A percentile compares a stretch with the other conserved stretches of the same genome.
Conservation (phyloP, 2,888 invertebrate genomes). For the Scaptomyza polygonia region DNA sequence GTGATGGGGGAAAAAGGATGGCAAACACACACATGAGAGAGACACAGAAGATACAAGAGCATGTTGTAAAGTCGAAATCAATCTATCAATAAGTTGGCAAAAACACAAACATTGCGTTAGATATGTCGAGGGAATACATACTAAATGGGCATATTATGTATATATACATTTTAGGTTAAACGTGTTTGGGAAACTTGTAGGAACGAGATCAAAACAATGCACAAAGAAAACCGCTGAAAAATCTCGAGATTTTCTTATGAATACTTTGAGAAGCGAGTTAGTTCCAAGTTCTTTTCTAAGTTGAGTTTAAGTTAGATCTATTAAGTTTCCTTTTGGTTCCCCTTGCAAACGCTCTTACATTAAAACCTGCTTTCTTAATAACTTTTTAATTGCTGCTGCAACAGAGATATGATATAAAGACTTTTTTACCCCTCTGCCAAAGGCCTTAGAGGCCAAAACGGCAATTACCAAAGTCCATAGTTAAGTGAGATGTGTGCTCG, state of each 20-base stretch:
- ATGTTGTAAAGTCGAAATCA: slow-evolving; percentile 68
- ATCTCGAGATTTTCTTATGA: not conserved
- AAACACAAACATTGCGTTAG: slow-evolving; percentile 50
- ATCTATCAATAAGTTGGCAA: slow-evolving; percentile 63
- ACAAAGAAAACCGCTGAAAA: not conserved
- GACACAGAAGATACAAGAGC: slow-evolving; percentile 16
- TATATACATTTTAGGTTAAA: not conserved
- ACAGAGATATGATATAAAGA: slow-evolving; percentile 12
- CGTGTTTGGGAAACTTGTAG: not conserved
- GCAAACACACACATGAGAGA: slow-evolving; percentile 24
- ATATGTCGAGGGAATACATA: slow-evolving; percentile 27
- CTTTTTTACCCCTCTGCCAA: not conserved
- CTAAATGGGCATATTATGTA: not conserved
- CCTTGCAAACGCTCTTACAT: not conserved
- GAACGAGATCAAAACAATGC: not conserved
- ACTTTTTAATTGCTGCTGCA: slow-evolving; percentile 12
- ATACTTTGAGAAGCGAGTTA: too few relatives aligned
- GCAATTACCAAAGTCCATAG: slow-evolving; percentile 32
- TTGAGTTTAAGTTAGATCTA: not conserved
- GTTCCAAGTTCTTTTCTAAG: not conserved
- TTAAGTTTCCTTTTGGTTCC: not conserved
- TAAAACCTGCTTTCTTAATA: slow-evolving; percentile 3
- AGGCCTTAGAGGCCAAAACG: slow-evolving; percentile 11
- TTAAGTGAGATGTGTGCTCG: slow-evolving; percentile 28
- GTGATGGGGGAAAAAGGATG: slow-evolving; percentile 36